Percentiles rank a stretch among this genome's conserved stretches.
Conservation (phyloP, 2,797 vertebrate genomes). For the Sebastes hubbsi region DNA sequence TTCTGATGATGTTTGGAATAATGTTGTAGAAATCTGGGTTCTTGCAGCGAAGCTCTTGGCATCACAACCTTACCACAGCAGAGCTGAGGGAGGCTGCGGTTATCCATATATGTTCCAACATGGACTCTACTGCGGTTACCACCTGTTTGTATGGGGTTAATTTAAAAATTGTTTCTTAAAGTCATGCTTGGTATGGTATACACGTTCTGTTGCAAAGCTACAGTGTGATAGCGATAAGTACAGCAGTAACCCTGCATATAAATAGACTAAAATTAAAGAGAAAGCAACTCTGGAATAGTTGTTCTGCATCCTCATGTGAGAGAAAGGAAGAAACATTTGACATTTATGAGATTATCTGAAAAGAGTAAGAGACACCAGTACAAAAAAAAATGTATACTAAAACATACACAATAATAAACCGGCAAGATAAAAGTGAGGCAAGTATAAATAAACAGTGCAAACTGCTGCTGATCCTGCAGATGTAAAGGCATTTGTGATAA, state of each 20-base stretch:
- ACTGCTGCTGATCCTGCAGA: slow-evolving; percentile 3
- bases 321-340: background rate
- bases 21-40: slow-evolving; percentile 26
- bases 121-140: background rate
- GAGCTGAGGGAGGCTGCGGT: background rate
- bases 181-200: background rate
- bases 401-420: background rate
- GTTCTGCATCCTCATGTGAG: background rate
- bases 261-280: background rate
- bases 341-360: background rate
- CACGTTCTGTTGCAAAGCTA: background rate
- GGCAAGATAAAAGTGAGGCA: background rate
- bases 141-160: background rate
- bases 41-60: slow-evolving; percentile 26
- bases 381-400: background rate
- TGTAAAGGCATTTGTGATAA: background rate
- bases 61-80: slow-evolving; percentile 43
- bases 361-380: background rate
- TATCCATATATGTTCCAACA: slow-evolving; percentile 2
- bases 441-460: background rate
- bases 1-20: slow-evolving; percentile 52
- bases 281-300: background rate
- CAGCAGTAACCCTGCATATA: background rate
- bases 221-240: background rate
- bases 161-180: background rate